Evolutionary conservation across 2,797 vertebrate species (phyloP).

Genomic region (Cyprinodon diabolis): DNA sequence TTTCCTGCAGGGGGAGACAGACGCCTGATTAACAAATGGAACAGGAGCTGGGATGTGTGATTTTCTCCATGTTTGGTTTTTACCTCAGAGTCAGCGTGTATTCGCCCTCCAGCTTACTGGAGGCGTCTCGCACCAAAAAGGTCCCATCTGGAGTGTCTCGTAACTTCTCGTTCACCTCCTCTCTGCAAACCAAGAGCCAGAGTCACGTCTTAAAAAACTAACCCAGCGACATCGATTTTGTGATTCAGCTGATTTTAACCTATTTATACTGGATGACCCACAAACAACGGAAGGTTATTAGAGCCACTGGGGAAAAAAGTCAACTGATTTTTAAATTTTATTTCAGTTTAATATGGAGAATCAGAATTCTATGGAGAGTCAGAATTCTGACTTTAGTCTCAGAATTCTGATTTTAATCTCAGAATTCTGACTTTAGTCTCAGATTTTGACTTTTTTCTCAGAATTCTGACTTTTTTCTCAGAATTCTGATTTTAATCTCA

Average conservation of each 20-base stretch:
- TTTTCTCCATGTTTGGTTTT: conserved; percentile 1
- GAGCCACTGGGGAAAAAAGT: too few relatives aligned
- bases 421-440: too few relatives aligned
- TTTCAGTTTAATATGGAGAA: too few relatives aligned
- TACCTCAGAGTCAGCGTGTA: conserved; percentile 94
- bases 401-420: too few relatives aligned
- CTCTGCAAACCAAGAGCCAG: conserved; percentile 71
- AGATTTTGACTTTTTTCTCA: too few relatives aligned
- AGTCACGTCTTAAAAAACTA: not conserved
- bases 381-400: too few relatives aligned
- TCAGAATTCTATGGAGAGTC: too few relatives aligned
- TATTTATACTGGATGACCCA: too few relatives aligned
- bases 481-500: too few relatives aligned
- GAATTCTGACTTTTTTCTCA: too few relatives aligned
- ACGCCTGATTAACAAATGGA: conserved; percentile 15
- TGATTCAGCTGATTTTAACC: not conserved
- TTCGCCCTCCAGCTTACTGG: conserved; percentile 93
- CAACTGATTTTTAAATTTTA: too few relatives aligned
- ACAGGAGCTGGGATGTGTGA: not conserved
- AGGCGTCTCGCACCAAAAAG: conserved; percentile 91
- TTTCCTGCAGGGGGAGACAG: conserved; percentile 82
- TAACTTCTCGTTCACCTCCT: conserved; percentile 93
- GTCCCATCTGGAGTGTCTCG: conserved; percentile 91
- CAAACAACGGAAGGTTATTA: too few relatives aligned
- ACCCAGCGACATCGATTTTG: not conserved